Conservation (phyloP, 2,888 invertebrate genomes). For the Drosophila austrosaltans region DNA sequence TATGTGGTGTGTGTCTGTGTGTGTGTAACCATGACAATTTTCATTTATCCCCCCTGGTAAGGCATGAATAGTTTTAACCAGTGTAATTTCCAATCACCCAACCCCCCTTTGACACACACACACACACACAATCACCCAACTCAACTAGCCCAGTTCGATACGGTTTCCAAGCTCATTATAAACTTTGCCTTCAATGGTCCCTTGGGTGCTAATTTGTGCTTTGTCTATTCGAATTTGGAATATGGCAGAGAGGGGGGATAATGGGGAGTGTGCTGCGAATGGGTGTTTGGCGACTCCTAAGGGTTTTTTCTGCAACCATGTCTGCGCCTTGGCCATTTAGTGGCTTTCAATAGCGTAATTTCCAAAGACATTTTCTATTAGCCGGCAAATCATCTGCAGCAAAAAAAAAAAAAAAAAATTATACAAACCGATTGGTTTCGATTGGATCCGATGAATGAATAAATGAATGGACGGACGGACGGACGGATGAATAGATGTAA, state of each 20-base stretch:
- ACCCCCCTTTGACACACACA: constrained; percentile 24
- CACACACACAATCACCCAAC: constrained; percentile 26
- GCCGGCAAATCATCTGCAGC: constrained; percentile 58
- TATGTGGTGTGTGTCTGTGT: not conserved
- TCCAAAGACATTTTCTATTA: constrained; percentile 53
- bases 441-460: constrained; percentile 32
- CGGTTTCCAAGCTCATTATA: constrained; percentile 66
- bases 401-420: constrained; percentile 35
- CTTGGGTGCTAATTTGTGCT: constrained; percentile 69
- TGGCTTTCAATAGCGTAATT: constrained; percentile 57
- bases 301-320: constrained; percentile 27
- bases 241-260: not conserved
- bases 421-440: constrained; percentile 32
- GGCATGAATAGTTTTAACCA: constrained; percentile 40
- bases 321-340: constrained; percentile 43
- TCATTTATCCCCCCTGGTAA: constrained; percentile 2
- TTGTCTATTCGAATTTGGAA: constrained; percentile 7
- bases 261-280: constrained; percentile 6
- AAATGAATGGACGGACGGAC: constrained; percentile 6
- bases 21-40: constrained; percentile 4
- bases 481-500: not conserved
- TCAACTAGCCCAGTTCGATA: constrained; percentile 27
- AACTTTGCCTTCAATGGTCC: constrained; percentile 68
- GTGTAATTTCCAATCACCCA: not conserved
- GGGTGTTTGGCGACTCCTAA: constrained; percentile 23